phyloP scores from a whole-genome alignment of 2,888 invertebrate species.

The Coleophora deauratella region DNA sequence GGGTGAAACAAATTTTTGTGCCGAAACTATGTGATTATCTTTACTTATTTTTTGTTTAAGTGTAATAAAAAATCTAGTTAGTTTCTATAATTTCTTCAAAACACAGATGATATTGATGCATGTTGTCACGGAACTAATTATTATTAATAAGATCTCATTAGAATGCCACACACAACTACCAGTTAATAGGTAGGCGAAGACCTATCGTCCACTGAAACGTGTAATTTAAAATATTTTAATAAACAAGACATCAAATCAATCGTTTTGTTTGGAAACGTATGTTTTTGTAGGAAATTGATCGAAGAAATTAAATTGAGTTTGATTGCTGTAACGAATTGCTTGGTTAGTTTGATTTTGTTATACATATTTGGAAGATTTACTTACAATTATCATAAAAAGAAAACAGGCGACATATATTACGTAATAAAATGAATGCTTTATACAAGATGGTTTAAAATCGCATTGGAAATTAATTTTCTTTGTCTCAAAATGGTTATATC shows the following conservation, averaged over 20 bases:
- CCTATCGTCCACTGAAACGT: constrained; percentile 35
- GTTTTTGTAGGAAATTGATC: constrained; percentile 30
- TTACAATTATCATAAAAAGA: no score
- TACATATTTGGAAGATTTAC: no score
- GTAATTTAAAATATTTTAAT: constrained; percentile 44
- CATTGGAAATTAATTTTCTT: no score
- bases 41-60: constrained; percentile 6
- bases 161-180: constrained; percentile 43
- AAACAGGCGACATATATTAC: no score
- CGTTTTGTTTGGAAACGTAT: constrained; percentile 49
- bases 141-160: constrained; percentile 27
- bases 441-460: no score
- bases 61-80: constrained; percentile 43
- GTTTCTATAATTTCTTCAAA: constrained; percentile 45
- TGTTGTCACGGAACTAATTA: constrained; percentile 45
- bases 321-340: no score
- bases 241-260: constrained; percentile 60
- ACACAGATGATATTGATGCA: constrained; percentile 43
- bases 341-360: no score
- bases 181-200: constrained; percentile 30
- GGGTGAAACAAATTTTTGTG: constrained; percentile 55
- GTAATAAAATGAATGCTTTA: no score
- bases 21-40: constrained; percentile 47
- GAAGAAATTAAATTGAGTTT: no score
- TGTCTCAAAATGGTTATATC: no score